Percentiles rank a stretch among this genome's conserved stretches.
These are phyloP conservation scores for Oplegnathus fasciatus DNA, from an alignment of 2,113 vertebrate genomes.

Conservation along the genomic window DNA sequence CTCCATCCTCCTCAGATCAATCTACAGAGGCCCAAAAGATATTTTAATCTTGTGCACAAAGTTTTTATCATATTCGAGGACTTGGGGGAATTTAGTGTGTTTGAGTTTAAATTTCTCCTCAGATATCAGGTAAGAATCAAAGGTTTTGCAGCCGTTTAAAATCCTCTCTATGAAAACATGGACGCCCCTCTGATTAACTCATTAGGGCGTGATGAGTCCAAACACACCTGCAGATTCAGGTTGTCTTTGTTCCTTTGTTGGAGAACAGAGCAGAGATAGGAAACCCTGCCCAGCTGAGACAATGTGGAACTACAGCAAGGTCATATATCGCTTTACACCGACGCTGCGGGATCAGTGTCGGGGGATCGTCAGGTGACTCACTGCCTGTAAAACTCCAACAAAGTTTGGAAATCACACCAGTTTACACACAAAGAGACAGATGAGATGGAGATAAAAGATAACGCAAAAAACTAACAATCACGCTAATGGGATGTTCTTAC, in stretches of 20 bases:
- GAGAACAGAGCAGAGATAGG: background rate
- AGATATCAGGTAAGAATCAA: too few relatives aligned
- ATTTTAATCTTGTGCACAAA: too few relatives aligned
- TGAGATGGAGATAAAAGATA: background rate
- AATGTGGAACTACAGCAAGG: background rate
- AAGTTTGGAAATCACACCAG: background rate
- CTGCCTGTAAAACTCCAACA: background rate
- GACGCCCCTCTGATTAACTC: background rate
- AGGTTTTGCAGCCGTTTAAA: background rate
- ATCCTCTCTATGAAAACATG: too few relatives aligned
- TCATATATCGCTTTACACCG: background rate
- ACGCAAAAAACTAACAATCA: background rate
- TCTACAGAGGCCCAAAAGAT: too few relatives aligned
- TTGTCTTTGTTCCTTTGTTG: slow-evolving; percentile 20
- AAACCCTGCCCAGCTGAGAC: background rate
- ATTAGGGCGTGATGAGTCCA: background rate
- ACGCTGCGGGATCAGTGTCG: background rate
- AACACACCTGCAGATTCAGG: background rate
- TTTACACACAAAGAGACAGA: slow-evolving; percentile 9
- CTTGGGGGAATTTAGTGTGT: too few relatives aligned
- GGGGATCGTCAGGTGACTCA: slow-evolving; percentile 12
- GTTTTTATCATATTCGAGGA: too few relatives aligned
- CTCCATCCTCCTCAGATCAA: too few relatives aligned
- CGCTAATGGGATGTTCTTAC: slow-evolving; percentile 9
- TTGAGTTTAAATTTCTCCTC: too few relatives aligned